These are phyloP conservation scores for Sporophila hypoxantha DNA, from an alignment of 2,113 vertebrate species.

Conservation along the genomic window DNA sequence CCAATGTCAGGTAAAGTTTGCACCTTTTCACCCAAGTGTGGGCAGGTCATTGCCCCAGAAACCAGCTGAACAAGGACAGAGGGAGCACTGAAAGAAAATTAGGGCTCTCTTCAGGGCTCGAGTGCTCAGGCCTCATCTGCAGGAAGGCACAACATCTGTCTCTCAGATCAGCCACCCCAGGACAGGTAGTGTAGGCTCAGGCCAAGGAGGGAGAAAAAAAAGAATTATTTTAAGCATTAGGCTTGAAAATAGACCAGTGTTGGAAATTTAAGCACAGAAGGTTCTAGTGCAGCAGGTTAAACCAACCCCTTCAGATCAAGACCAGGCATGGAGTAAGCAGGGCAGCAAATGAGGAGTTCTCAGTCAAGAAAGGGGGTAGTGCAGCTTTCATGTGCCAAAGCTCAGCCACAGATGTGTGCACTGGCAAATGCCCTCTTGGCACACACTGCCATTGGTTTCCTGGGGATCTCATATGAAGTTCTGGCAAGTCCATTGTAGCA, in stretches of 20 bases:
- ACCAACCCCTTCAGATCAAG: neutral
- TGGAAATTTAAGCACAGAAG: neutral
- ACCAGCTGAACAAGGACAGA: neutral
- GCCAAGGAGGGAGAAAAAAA: neutral
- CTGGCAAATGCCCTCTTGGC: neutral
- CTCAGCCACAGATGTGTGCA: neutral
- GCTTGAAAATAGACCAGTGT: neutral
- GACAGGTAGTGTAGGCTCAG: neutral
- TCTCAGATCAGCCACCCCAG: neutral
- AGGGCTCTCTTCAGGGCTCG: fast-evolving
- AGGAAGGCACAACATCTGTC: neutral
- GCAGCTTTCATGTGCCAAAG: neutral
- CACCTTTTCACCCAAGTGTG: neutral
- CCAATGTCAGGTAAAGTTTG: neutral
- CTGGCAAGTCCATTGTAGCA: neutral
- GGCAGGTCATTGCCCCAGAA: neutral
- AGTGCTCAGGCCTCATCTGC: neutral
- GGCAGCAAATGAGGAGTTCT: neutral
- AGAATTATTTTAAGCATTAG: neutral
- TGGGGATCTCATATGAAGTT: neutral
- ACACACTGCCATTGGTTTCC: neutral
- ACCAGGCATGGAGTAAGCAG: neutral
- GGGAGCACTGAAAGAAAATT: neutral
- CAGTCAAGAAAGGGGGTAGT: neutral
- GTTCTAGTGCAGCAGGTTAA: neutral